Evolutionary conservation across 2,113 vertebrate species (phyloP), one percentile per base, ranked within the genome.

Genomic region (Clarias macrocephalus): DNA sequence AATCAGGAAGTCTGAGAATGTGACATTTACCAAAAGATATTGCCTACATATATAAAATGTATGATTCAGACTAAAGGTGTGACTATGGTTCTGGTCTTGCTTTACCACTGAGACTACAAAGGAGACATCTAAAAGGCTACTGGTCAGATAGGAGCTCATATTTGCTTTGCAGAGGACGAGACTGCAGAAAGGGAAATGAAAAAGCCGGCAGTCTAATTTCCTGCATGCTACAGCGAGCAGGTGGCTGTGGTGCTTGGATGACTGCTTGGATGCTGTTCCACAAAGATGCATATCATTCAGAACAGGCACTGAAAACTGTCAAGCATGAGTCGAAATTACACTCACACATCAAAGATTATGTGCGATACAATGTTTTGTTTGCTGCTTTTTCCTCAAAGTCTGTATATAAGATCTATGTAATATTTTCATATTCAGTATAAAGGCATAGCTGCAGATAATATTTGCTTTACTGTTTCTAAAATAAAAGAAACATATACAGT

Each of bases 151-250:
- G 89, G 79, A 89, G 90, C 85, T 90, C 90, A 92, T 91, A 93
- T 95, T 95, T 92, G 92, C 92, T 93, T 93, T 93, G 91, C 63
- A 75, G 86, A 90, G 90, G 90, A 85, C 88, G 84, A 93, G 93
- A 94, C 93, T 93, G 92, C 88, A 62, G 79, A 89, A 88, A 89
- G 88, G 94, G 94, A 96, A 95, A 96, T 96, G 95, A 95, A 95
- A 95, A 95, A 92, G 60, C 59, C 54, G 3, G 84, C 89, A 37
- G 85, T 93, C 94, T 95, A 93, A 96, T 96, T 95, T 96, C 95
- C 95, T 94, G 93, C 90, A 92, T 75, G 89, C 93, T 92, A 88
- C 85, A 87, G 91, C 80, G 5, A 73, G 66, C 81, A 87, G 80
- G 86, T 82, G 86, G 80, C 48, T 2, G 2, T 84, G 81, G 28